Conservation (phyloP, 1,140 invertebrate species). For the Papilio polyxenes region DNA sequence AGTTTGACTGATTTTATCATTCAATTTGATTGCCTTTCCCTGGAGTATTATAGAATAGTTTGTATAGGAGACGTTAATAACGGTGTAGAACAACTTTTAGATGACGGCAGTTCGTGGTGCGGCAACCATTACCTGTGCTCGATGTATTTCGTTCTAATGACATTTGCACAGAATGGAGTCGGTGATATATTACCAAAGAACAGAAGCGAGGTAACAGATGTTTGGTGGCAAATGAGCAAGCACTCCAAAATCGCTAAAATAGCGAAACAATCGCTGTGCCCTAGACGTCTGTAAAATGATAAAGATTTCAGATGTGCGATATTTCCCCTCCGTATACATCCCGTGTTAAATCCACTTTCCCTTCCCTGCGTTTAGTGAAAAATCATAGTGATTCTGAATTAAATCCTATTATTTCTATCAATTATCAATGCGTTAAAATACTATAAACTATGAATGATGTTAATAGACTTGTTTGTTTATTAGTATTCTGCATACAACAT, state of each 20-base stretch:
- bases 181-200: slow-evolving; percentile 68
- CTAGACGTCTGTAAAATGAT: no score
- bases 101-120: slow-evolving; percentile 49
- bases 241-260: no score
- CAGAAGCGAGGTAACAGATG: slow-evolving; percentile 55
- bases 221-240: background rate
- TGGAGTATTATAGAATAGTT: no score
- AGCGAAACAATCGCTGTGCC: no score
- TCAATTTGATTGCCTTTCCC: no score
- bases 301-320: no score
- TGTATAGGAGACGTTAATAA: no score
- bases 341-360: background rate
- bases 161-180: slow-evolving; percentile 65
- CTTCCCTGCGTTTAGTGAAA: background rate
- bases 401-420: background rate
- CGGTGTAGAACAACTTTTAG: slow-evolving; percentile 38
- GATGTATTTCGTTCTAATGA: slow-evolving; percentile 65
- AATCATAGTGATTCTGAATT: background rate
- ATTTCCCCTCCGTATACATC: no score
- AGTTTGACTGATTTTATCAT: no score
- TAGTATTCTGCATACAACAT: background rate
- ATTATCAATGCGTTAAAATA: background rate
- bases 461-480: slow-evolving; percentile 26
- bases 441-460: background rate
- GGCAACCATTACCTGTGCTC: slow-evolving; percentile 60